Evolutionary conservation across 2,113 vertebrate species (phyloP), one percentile per base, ranked within the genome.

Genomic region (Megaceryle torquata): DNA sequence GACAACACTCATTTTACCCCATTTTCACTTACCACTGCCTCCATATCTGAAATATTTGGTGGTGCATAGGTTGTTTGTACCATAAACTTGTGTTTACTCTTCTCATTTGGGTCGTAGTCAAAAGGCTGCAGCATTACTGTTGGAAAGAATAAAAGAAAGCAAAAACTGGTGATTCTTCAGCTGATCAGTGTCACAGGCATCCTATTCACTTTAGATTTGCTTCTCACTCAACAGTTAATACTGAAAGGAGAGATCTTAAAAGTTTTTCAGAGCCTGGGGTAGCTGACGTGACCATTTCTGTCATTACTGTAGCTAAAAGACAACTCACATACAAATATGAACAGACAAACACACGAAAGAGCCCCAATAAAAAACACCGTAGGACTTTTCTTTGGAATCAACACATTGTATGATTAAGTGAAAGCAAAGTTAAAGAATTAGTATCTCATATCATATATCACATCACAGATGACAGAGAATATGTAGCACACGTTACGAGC

Each of bases 11-110:
- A 70, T 59, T 77, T 75, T 50, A 83, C 5, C 44, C 60, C 12
- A 19, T 70, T 80, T 94, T 74, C 61, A 98, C 99, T 99, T 97
- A 99, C 99, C 99, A 99, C 98, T 89, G 98, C 98, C 95, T 99
- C 99, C 98, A 99, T 99, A 98, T 99, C 99, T 96, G 98, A 95
- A 96, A 98, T 97, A 91, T 98, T 97, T 96, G 98, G 93, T 54
- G 99, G 99, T 63, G 99, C 99, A 91, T 99, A 99, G 97, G 99
- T 99, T n/a, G 99, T 99, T 98, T 99, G 99, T 98, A 99, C 99
- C 99, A 99, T 99, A 93, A 99, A 99, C 98, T 99, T 99, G 95
- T 99, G 99, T 99, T 99, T 99, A 98, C 99, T 99, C 97, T 99
- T 99, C 98, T 99, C 99, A 79, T 99, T 99, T 93, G 99, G 99